Evolutionary conservation across 2,797 vertebrate species (phyloP).

Genomic region (Danio jaintianensis): DNA sequence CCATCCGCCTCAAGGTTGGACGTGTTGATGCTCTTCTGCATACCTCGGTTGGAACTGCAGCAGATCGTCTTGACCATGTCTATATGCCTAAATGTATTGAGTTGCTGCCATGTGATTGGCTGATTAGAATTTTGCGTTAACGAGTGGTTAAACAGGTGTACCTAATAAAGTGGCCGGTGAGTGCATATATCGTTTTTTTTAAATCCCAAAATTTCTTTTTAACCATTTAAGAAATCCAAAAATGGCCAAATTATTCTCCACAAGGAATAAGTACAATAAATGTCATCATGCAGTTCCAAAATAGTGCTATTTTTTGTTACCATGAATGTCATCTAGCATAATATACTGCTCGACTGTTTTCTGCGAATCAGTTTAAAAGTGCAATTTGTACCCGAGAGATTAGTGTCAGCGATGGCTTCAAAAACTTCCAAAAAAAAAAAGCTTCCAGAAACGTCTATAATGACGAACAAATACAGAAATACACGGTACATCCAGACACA

Average conservation of each 20-base stretch:
- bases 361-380: constrained; percentile 1
- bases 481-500: neutral
- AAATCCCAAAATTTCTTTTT: neutral
- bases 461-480: constrained; percentile 3
- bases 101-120: no score
- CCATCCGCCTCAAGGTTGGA: no score
- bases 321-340: neutral
- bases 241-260: neutral
- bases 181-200: neutral
- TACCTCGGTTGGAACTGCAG: no score
- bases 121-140: no score
- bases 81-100: no score
- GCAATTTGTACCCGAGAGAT: neutral
- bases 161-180: no score
- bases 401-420: neutral
- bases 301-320: no score
- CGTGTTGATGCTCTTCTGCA: no score
- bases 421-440: neutral
- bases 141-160: no score
- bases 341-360: neutral
- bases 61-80: no score
- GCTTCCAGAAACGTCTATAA: neutral
- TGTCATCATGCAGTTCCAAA: neutral
- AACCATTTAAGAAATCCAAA: neutral
- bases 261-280: neutral